phyloP scores from a whole-genome alignment of 2,113 vertebrate species.

The Corapipo altera region DNA sequence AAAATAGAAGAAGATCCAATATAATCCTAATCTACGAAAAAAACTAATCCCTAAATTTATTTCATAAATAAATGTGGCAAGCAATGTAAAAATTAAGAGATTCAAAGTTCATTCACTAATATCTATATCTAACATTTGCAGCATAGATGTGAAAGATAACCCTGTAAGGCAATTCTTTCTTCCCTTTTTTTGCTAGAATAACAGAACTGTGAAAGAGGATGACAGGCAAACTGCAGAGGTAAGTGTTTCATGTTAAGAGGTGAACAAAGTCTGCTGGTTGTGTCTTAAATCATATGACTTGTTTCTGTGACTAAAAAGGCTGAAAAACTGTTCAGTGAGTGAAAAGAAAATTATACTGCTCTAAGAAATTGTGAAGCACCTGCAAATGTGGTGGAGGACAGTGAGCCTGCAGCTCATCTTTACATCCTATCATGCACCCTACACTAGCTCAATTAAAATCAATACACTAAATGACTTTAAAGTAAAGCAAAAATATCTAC shows the following conservation, averaged over 20 bases:
- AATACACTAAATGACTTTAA: not conserved
- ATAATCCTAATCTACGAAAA: not conserved
- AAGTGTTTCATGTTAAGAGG: not conserved
- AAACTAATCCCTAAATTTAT: not conserved
- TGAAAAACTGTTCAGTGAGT: not conserved
- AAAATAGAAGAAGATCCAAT: not conserved
- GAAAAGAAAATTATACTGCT: not conserved
- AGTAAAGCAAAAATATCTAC: not conserved
- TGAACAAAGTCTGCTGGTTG: not conserved
- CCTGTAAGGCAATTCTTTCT: not conserved
- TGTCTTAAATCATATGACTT: not conserved
- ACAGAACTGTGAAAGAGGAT: slow-evolving; percentile 40
- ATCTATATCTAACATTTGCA: not conserved
- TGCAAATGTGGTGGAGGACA: not conserved
- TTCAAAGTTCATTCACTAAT: not conserved
- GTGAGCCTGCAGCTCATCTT: not conserved
- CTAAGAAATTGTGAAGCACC: not conserved
- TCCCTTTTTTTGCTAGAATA: slow-evolving; percentile 13
- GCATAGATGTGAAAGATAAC: not conserved
- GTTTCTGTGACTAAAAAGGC: not conserved
- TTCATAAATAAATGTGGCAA: not conserved
- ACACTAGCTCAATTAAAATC: not conserved
- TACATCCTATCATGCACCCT: not conserved
- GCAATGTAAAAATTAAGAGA: not conserved
- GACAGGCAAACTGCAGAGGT: slow-evolving; percentile 41